A percentile compares a stretch with the other conserved stretches of the same genome.
Evolutionary conservation across 1,140 invertebrate genomes (phyloP).

Genomic region (Yoshiicerus persimilis): DNA sequence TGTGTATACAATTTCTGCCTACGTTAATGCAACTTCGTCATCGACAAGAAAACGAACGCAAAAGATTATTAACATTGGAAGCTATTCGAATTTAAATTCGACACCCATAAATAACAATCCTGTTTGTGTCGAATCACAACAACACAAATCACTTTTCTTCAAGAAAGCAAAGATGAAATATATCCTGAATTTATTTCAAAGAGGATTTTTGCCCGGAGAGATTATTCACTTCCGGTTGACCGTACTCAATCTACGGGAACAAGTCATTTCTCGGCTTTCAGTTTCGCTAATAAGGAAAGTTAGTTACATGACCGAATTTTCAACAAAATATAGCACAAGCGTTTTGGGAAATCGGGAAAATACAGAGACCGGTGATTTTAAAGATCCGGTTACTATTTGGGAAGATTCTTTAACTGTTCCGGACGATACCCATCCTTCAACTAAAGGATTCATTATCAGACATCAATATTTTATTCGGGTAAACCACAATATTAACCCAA

Average conservation of each 20-base stretch:
- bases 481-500: not conserved
- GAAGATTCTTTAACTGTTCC: not conserved
- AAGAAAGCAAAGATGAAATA: not conserved
- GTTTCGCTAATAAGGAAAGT: not conserved
- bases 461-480: not conserved
- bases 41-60: not conserved
- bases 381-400: not conserved
- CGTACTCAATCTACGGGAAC: not conserved
- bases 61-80: not conserved
- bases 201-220: not conserved
- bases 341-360: not conserved
- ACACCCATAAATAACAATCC: not conserved
- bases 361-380: not conserved
- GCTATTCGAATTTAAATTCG: not conserved
- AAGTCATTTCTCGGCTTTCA: not conserved
- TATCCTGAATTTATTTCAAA: not conserved
- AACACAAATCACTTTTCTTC: not conserved
- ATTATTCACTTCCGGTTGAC: not conserved
- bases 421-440: not conserved
- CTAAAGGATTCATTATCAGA: not conserved
- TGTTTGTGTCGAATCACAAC: not conserved
- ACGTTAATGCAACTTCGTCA: not conserved
- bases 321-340: not conserved
- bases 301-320: not conserved
- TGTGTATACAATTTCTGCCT: not conserved